Conservation (phyloP, 1,140 invertebrate genomes). For the Hylyphantes graminicola region DNA sequence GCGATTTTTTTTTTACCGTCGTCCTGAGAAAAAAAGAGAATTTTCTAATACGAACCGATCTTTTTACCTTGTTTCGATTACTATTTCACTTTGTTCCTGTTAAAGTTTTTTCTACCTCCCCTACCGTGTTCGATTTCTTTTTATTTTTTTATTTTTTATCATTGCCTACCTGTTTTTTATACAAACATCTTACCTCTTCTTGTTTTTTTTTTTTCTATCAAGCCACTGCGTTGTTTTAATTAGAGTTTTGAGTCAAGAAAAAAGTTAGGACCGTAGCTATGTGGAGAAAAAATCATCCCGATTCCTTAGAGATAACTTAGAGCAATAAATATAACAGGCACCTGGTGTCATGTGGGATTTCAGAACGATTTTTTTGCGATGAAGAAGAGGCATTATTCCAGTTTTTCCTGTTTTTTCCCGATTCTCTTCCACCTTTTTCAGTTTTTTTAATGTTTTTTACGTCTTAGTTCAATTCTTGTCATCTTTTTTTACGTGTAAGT, state of each 20-base stretch:
- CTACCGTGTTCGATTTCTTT: constrained; percentile 25
- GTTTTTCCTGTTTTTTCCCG: not conserved
- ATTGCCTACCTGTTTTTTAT: not conserved
- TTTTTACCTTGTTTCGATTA: constrained; percentile 59
- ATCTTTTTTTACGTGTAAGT: not conserved
- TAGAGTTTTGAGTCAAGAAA: constrained; percentile 45
- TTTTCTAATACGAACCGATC: constrained; percentile 53
- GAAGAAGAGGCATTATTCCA: constrained; percentile 49
- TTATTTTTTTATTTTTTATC: constrained; percentile 56
- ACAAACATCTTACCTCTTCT: not conserved
- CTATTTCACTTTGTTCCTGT: constrained; percentile 57
- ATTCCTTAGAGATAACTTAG: constrained; percentile 34
- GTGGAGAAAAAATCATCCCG: constrained; percentile 31
- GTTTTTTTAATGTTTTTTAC: constrained; percentile 16
- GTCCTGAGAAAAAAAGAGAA: not conserved
- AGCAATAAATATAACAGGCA: constrained; percentile 60
- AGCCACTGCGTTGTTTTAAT: constrained; percentile 59
- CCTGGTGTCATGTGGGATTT: constrained; percentile 58
- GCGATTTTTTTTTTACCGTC: constrained; percentile 17
- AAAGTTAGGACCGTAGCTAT: constrained; percentile 18
- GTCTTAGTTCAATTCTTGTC: not conserved
- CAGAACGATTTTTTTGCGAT: constrained; percentile 47
- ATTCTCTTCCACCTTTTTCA: constrained; percentile 37
- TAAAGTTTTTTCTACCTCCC: constrained; percentile 20
- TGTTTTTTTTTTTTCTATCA: constrained; percentile 6